Percentiles rank a stretch among this genome's conserved stretches.
phyloP scores from a whole-genome alignment of 1,140 invertebrate genomes.

The Nylanderia fulva region DNA sequence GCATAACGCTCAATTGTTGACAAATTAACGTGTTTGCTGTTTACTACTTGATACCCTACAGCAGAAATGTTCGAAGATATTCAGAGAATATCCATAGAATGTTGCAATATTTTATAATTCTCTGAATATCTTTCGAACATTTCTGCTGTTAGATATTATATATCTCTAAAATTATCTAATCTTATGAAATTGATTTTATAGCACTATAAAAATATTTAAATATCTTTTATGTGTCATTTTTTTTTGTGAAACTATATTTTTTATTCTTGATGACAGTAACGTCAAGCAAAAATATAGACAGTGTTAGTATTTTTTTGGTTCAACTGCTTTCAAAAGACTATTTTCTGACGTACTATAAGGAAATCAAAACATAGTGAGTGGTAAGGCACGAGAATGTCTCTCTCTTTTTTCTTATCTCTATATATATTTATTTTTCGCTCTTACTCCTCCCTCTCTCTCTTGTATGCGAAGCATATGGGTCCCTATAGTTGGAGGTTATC shows the following conservation, averaged over 20 bases:
- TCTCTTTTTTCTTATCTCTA: slow-evolving; percentile 41
- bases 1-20: background rate
- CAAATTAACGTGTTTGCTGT: background rate
- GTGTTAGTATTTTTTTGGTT: slow-evolving; percentile 50
- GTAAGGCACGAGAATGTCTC: slow-evolving; percentile 52
- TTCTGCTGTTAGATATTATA: too few species aligned
- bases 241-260: background rate
- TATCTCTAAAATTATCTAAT: background rate
- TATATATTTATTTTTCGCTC: too few species aligned
- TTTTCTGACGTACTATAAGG: slow-evolving; percentile 82
- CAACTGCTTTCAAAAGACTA: slow-evolving; percentile 52
- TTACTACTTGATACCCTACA: too few species aligned
- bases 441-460: slow-evolving; percentile 50
- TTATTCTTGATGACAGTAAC: background rate
- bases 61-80: too few species aligned
- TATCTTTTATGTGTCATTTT: background rate
- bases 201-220: background rate
- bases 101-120: too few species aligned
- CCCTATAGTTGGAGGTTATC: slow-evolving; percentile 81
- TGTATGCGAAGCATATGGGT: slow-evolving; percentile 83
- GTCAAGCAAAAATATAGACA: background rate
- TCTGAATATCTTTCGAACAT: too few species aligned
- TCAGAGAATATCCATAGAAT: too few species aligned
- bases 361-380: slow-evolving; percentile 85
- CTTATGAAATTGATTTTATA: slow-evolving; percentile 1